Evolutionary conservation across 2,797 vertebrate species (phyloP), one percentile per base, ranked within the genome.

Genomic region (Ptychobarbus kaznakovi): DNA sequence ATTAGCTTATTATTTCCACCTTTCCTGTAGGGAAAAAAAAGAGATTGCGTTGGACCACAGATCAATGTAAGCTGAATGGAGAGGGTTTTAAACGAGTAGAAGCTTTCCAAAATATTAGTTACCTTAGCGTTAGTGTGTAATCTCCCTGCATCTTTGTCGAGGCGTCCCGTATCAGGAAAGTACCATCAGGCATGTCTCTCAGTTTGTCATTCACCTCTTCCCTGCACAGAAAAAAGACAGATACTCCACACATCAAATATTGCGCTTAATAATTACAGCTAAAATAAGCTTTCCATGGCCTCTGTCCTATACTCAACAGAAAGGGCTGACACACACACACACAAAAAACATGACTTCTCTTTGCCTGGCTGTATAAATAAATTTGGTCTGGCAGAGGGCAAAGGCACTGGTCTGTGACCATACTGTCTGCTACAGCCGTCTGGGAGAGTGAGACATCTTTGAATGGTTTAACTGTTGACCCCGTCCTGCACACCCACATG

Each of bases 1-100:
- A 99, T 98, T 93, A 99, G 94, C 87, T 98, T 98, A 94, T 99
- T 99, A 94, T 98, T 98, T 85, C 98, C 98, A 83, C 97, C 97
- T 93, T 98, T 98, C 95, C 98, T 97, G 93, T 81, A 93, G 92
- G 86, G 18, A 1, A 9, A 70, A 68, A 38, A 13, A 58, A 70
- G 9, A 65, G 88, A 13, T 25, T 1, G 38, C 0, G 22, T 87
- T 86, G 75, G 63, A 53, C 49, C 22, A 75, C 1, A 90, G 22
- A 69, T 77, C 51, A 66, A 81, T 20, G 18, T 4, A 73, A 38
- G 58, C 9, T 95, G 40, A 95, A 72, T 49, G 38, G 38, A 72
- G 20, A 66, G 15, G 18, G 32, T 10, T 42, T 42, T 16, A 8
- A 22, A 68, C 3, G 38, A 38, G 65, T 20, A 35, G 32, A n/a